phyloP scores from a whole-genome alignment of 1,140 invertebrate species.

The Drosophila cardini region DNA sequence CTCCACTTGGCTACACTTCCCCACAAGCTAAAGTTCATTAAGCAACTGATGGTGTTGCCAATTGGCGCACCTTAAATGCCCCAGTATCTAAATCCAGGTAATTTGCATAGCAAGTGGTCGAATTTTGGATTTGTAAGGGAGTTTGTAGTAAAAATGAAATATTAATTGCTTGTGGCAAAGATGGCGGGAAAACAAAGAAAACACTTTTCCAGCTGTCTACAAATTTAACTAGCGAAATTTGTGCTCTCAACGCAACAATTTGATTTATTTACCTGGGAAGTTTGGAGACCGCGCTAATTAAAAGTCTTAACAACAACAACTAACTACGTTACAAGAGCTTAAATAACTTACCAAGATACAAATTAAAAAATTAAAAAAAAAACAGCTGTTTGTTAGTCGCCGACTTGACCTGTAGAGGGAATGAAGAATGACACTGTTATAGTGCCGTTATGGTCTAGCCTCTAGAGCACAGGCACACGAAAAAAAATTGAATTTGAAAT shows the following conservation, averaged over 20 bases:
- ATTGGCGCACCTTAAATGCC: conserved; percentile 26
- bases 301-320: conserved; percentile 42
- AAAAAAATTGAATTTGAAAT: conserved; percentile 37
- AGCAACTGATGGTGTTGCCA: conserved; percentile 61
- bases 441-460: conserved; percentile 8
- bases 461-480: not conserved
- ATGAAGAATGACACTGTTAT: conserved; percentile 31
- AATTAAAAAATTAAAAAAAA: conserved; percentile 49
- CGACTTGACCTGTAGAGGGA: conserved; percentile 19
- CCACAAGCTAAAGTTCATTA: conserved; percentile 51
- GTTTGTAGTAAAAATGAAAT: conserved; percentile 48
- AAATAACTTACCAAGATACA: conserved; percentile 35
- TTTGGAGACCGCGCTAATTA: conserved; percentile 51
- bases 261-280: conserved; percentile 65
- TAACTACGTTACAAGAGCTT: conserved; percentile 25
- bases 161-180: conserved; percentile 36
- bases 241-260: conserved; percentile 27
- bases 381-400: conserved; percentile 49
- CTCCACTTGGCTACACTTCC: conserved; percentile 7
- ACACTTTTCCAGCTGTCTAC: conserved; percentile 6
- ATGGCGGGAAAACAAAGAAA: conserved; percentile 1
- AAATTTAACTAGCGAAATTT: conserved; percentile 14
- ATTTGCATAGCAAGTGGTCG: conserved; percentile 36
- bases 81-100: conserved; percentile 9
- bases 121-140: conserved; percentile 34